A percentile compares a stretch with the other conserved stretches of the same genome.
Evolutionary conservation across 1,140 invertebrate species (phyloP).

Genomic region (Drosophila mauritiana): DNA sequence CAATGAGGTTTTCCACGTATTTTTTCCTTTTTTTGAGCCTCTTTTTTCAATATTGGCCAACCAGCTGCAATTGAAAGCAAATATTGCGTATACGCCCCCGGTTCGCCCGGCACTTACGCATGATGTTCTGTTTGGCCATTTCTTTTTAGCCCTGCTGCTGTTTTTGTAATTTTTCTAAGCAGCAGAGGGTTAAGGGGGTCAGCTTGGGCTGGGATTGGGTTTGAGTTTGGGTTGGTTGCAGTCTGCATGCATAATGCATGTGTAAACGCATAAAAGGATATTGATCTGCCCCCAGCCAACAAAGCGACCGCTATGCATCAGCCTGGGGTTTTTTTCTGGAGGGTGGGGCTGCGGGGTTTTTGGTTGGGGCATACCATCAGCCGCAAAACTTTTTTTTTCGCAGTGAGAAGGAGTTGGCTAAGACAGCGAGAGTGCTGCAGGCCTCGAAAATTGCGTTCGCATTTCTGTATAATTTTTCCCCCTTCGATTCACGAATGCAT

Average conservation of each 20-base stretch:
- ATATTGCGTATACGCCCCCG: conserved; percentile 76
- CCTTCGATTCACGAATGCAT: conserved; percentile 29
- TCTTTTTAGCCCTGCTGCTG: conserved; percentile 22
- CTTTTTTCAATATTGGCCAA: conserved; percentile 47
- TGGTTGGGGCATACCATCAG: conserved; percentile 27
- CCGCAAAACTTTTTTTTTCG: conserved; percentile 64
- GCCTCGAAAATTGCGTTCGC: conserved; percentile 71
- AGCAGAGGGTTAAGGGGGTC: conserved; percentile 15
- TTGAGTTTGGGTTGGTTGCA: neutral
- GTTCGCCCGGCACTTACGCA: conserved; percentile 60
- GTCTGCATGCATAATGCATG: conserved; percentile 60
- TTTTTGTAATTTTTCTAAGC: conserved; percentile 75
- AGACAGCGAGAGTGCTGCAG: conserved; percentile 53
- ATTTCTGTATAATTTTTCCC: conserved; percentile 60
- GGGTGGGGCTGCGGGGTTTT: neutral
- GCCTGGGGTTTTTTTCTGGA: conserved; percentile 5
- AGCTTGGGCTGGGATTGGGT: neutral
- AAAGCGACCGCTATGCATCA: conserved; percentile 68
- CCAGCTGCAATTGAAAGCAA: conserved; percentile 81
- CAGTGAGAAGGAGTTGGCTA: conserved; percentile 49
- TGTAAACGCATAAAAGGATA: conserved; percentile 79
- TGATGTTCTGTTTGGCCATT: conserved; percentile 66
- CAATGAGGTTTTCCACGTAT: conserved; percentile 35
- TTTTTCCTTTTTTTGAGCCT: conserved; percentile 19
- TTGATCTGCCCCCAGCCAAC: conserved; percentile 77